phyloP scores from a whole-genome alignment of 1,140 invertebrate genomes.

The Aricia agestis region DNA sequence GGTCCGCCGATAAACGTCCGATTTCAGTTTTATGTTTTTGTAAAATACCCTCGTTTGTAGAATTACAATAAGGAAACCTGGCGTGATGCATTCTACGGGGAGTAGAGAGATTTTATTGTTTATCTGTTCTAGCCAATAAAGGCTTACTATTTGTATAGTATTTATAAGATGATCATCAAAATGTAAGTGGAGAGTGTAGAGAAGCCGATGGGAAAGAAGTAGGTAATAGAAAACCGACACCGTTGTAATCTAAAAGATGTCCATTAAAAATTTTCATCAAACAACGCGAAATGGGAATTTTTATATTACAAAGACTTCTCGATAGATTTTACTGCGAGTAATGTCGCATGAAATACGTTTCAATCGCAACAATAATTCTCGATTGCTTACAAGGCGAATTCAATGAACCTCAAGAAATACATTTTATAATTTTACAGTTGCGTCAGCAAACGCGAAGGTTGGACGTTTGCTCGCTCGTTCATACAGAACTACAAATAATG shows the following conservation, averaged over 20 bases:
- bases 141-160: too few species aligned
- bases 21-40: background rate
- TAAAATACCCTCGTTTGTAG: background rate
- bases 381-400: background rate
- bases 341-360: background rate
- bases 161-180: too few species aligned
- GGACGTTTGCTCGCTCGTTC: slow-evolving; percentile 8
- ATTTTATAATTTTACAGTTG: background rate
- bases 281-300: too few species aligned
- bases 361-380: background rate
- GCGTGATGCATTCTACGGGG: background rate
- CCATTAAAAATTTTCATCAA: too few species aligned
- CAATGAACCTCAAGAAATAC: background rate
- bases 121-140: too few species aligned
- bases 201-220: too few species aligned
- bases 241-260: too few species aligned
- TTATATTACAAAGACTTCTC: background rate
- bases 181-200: too few species aligned
- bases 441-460: slow-evolving; percentile 5
- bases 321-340: background rate
- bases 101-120: too few species aligned
- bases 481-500: slow-evolving; percentile 1
- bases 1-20: background rate
- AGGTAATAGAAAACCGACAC: too few species aligned
- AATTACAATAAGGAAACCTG: background rate